Percentiles rank a stretch among this genome's conserved stretches.
phyloP scores from a whole-genome alignment of 2,797 vertebrate genomes.

The Linurgus olivaceus region DNA sequence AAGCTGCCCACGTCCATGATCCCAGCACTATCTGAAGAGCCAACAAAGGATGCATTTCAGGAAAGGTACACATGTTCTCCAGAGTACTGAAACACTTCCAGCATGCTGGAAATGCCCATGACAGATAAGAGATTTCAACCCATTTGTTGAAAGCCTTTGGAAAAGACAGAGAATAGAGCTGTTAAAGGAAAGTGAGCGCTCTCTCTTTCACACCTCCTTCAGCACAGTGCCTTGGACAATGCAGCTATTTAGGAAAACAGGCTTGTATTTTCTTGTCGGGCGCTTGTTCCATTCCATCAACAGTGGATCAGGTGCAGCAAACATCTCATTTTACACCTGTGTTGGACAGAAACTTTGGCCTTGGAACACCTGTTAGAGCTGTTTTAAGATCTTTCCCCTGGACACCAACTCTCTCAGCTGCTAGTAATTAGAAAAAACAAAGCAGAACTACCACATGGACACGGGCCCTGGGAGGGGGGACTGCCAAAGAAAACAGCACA shows the following conservation, averaged over 20 bases:
- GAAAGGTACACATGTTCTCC: constrained; percentile 30
- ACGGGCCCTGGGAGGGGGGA: not conserved
- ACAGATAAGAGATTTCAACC: constrained; percentile 14
- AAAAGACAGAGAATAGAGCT: not conserved
- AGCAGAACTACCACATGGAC: constrained; percentile 57
- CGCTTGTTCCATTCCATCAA: not conserved
- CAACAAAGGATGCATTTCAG: constrained; percentile 29
- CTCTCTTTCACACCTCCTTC: not conserved
- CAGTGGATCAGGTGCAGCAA: not conserved
- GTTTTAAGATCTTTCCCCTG: not conserved
- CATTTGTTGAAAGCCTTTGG: not conserved
- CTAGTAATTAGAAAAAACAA: constrained; percentile 68
- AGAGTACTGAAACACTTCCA: not conserved
- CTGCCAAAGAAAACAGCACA: constrained; percentile 62
- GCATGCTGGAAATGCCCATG: not conserved
- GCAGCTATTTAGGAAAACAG: not conserved
- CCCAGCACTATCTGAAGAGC: constrained; percentile 6
- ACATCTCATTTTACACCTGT: constrained; percentile 1
- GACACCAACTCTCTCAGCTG: constrained; percentile 60
- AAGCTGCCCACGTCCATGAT: not conserved
- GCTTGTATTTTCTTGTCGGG: not conserved
- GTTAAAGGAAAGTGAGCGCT: not conserved
- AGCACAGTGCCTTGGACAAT: constrained; percentile 1
- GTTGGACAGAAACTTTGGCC: constrained; percentile 9
- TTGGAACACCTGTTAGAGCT: constrained; percentile 40